Base-by-base conservation (phyloP, 2,797 vertebrate genomes). In the Heterohyrax brucei region DNA sequence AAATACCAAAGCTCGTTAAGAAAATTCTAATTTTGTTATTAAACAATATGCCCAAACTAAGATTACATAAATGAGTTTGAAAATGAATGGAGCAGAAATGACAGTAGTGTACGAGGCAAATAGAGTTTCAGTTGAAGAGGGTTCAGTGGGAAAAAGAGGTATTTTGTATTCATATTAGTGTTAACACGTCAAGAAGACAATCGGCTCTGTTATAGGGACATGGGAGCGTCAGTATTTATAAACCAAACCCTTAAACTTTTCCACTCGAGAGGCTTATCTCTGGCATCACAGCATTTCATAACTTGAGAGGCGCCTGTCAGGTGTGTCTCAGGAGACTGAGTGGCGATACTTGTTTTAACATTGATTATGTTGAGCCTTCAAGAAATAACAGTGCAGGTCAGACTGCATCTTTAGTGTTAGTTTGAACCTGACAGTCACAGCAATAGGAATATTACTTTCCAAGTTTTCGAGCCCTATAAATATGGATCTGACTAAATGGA, bases 161-260 rank as follows among this genome's bases (percentile, higher is more conserved):
- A 50, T 83, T 95, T 92, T 85, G 24, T 82, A 70, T 70, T 88
- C 12, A 64, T 88, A 26, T 14, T 62, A 90, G 12, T 87, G 96
- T 96, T 91, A 75, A 64, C 19, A 33, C 44, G 86, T 33, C 56
- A n/a, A 59, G 93, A 85, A 88, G 39, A 78, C 18, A 70, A 10
- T 64, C 24, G 18, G 30, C 22, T 19, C 19, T 91, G 92, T 62
- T 70, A 39, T 19, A 87, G 48, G 39, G 8, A 48, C 7, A 76
- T 59, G 44, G 19, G 68, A 79, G 48, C 56, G 46, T 50, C 33
- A 44, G 4, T 87, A 56, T 75, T 2, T 68, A 56, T 76, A 30
- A 61, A 88, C 68, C n/a, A 88, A 78, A 89, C 85, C 26, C 5
- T 64, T 2, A 24, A 39, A 39, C 39, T 39, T 39, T 39, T 39